Percentiles rank a stretch among this genome's conserved stretches.
These are phyloP conservation scores for Neopelma chrysocephalum DNA, from an alignment of 2,797 vertebrate genomes.

Conservation along the genomic window DNA sequence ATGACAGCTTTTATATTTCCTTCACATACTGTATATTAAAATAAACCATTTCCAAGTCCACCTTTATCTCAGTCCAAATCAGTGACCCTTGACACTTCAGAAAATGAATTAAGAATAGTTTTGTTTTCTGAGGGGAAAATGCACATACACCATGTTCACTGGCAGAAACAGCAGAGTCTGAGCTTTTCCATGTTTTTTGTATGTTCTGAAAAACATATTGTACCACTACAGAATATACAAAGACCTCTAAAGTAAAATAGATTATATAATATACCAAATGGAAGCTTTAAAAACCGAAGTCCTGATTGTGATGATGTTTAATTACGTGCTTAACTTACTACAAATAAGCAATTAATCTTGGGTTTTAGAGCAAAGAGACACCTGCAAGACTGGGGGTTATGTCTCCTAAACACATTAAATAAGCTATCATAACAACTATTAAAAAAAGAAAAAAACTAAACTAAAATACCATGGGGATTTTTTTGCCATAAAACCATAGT, in stretches of 20 bases:
- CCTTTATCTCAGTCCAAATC: neutral
- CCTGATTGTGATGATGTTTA: neutral
- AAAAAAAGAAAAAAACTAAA: neutral
- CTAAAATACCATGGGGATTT: neutral
- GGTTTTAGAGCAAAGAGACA: neutral
- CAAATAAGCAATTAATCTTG: neutral
- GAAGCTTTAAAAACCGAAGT: neutral
- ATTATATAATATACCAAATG: neutral
- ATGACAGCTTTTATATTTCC: constrained; percentile 25
- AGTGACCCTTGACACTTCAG: neutral
- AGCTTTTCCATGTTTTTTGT: neutral
- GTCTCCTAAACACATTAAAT: neutral
- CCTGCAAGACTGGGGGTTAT: neutral
- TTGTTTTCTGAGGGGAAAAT: neutral
- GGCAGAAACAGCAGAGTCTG: neutral
- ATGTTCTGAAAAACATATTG: neutral
- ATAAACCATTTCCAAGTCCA: constrained; percentile 16
- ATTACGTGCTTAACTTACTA: neutral
- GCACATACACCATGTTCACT: neutral
- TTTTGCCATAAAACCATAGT: neutral
- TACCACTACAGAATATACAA: neutral
- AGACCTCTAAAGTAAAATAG: neutral
- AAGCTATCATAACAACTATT: neutral
- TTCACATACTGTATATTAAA: constrained; percentile 14
- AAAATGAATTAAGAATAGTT: neutral